Base-by-base conservation (phyloP, 1,140 invertebrate genomes). In the Nautilus pompilius region DNA sequence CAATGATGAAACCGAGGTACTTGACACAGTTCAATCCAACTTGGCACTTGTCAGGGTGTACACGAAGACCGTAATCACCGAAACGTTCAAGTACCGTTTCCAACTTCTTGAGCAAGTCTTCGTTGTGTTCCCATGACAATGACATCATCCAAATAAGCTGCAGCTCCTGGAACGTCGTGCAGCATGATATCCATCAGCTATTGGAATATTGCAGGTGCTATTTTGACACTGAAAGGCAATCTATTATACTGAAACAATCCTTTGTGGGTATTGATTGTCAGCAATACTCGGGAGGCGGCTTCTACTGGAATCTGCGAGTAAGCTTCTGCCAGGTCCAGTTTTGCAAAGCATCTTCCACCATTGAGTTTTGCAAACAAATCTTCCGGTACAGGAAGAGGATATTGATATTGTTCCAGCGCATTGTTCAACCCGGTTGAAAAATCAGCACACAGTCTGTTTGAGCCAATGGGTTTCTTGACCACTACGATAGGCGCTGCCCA, bases 151-250 rank as follows among this genome's bases (percentile, higher is more conserved):
- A 64, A 45, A 20, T 60, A 33, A 36, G 48, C 58, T 29, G 55
- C 28, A 0, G 53, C 55, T 5, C 54, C 32, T 22, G 79, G 77
- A 62, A 71, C 22, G 26, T 63, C 65, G 45, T 60, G 54, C 34
- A 86, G 62, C 2, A 78, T 32, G 61, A 76, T 62, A 41, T 84
- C 81, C 26, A 87, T 83, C 28, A 81, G 69, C 59, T 77, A 41
- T 66, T 87, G 81, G 62, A 87, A 87, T 54, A 84, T 80, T n/a
- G 75, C 68, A 24, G 84, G 82, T 2, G 84, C 84, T 20, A 76
- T 78, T 62, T 82, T 78, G 6, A 87, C 77, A 17, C 83, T 84
- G 76, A 85, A 87, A 3, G 34, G 17, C 17, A 87, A 61, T 5
- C 83, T 60, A 45, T 81, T 81, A 20, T 83, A 80, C 15, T 67